These are phyloP conservation scores for Leptoteleia sp. DNA, from an alignment of 1,140 invertebrate species.

Conservation along the genomic window DNA sequence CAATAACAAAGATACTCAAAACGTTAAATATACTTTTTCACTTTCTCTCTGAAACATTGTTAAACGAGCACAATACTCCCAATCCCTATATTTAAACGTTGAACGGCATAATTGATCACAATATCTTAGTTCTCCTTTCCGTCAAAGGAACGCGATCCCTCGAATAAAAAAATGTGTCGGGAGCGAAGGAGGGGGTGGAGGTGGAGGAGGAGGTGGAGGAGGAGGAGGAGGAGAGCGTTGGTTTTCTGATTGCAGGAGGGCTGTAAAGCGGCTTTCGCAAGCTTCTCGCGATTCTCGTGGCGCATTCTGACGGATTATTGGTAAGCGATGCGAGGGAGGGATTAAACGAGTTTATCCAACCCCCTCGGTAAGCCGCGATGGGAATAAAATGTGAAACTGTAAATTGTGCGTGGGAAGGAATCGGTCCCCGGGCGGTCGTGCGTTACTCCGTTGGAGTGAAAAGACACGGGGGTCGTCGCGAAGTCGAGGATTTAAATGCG, in stretches of 20 bases:
- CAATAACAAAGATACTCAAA: too few species aligned
- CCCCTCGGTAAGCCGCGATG: conserved; percentile 74
- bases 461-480: conserved; percentile 64
- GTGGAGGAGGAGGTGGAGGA: too few species aligned
- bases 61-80: too few species aligned
- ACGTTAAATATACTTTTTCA: too few species aligned
- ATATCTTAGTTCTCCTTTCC: too few species aligned
- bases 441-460: conserved; percentile 49
- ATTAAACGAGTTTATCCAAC: conserved; percentile 69
- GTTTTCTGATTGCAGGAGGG: conserved; percentile 48
- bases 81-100: too few species aligned
- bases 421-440: conserved; percentile 79
- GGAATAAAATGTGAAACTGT: conserved; percentile 82
- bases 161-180: too few species aligned
- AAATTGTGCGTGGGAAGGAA: conserved; percentile 82
- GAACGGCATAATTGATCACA: too few species aligned
- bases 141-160: too few species aligned
- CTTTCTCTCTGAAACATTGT: too few species aligned
- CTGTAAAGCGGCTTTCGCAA: conserved; percentile 62
- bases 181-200: too few species aligned
- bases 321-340: conserved; percentile 63
- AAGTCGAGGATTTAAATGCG: conserved; percentile 79
- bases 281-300: conserved; percentile 55
- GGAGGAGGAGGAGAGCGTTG: too few species aligned
- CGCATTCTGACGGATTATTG: conserved; percentile 66